Evolutionary conservation across 2,797 vertebrate genomes (phyloP), one percentile per base, ranked within the genome.

Genomic region (Sebastes melanostomus): DNA sequence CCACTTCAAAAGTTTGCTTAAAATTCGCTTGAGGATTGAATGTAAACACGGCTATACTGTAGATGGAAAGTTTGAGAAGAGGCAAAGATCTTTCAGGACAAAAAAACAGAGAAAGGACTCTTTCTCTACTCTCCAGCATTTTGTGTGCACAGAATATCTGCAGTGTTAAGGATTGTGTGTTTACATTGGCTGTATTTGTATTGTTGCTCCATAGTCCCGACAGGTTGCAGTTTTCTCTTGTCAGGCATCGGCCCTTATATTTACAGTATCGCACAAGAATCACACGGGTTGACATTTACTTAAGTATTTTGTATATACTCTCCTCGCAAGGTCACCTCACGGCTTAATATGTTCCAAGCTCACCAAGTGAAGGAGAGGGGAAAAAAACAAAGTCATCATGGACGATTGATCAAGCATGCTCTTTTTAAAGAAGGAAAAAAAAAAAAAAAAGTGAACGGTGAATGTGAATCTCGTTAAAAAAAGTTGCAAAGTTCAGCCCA

Each of bases 381-480:
- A 12, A 24, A 10, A 29, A 14, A 24, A 13, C 4, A 3, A 46
- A 83, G 34, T 78, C 27, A 77, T 56, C 62, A 63, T 30, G 32
- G 55, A 73, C 6, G 14, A 85, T 84, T 86, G 87, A 91, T 90
- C 77, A 82, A 75, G 42, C 61, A 20, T 32, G 34, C 58, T 85
- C 67, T 83, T 92, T 81, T 82, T 77, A 80, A 83, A 82, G 52
- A 66, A 56, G n/a, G 20, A 0, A 22, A 42, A 54, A 69, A 46
- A 38, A 42, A 69, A 46, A 69, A 24, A 55, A 59, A 36, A 54
- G 54, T 11, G 50, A 72, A 71, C 2, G 30, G 75, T 86, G 71
- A 91, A 87, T 86, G 83, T 80, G 81, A 81, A 91, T 91, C 90
- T 93, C 25, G 78, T 94, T 95, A 93, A 90, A 90, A 90, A 90